phyloP scores from a whole-genome alignment of 37 sponge, comb jelly and placozoan genomes.

The Chondrosia reniformis region DNA sequence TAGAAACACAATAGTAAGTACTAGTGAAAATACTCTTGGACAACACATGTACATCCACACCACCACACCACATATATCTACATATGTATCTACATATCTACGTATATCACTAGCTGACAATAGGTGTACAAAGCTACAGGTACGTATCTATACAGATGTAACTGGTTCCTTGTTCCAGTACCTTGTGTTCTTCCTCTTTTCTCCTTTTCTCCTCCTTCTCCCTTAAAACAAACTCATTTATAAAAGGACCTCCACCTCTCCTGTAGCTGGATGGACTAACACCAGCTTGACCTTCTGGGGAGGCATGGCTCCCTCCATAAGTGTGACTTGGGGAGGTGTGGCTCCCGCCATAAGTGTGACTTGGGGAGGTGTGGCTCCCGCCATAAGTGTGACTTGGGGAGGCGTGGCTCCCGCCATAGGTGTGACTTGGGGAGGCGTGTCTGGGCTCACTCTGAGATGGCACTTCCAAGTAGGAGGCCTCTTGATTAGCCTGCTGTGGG shows the following conservation, averaged over 20 bases:
- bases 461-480: neutral
- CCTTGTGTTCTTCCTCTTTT: slow-evolving; percentile 34
- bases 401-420: too few relatives aligned
- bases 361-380: neutral
- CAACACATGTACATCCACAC: too few relatives aligned
- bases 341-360: neutral
- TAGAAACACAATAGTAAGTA: too few relatives aligned
- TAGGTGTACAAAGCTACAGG: too few relatives aligned
- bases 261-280: slow-evolving; percentile 1
- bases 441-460: neutral
- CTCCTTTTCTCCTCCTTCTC: slow-evolving; percentile 24
- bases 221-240: slow-evolving; percentile 24
- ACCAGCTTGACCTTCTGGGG: neutral
- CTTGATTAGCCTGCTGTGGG: neutral
- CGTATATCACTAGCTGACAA: too few relatives aligned
- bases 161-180: slow-evolving; percentile 1
- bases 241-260: slow-evolving; percentile 48
- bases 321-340: neutral
- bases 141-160: too few relatives aligned
- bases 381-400: neutral
- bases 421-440: neutral
- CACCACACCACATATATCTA: too few relatives aligned
- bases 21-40: too few relatives aligned
- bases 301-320: neutral
- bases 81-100: too few relatives aligned